These are phyloP conservation scores for Cheirogaleus major DNA, from an alignment of 2,797 vertebrate genomes.

Conservation along the genomic window DNA sequence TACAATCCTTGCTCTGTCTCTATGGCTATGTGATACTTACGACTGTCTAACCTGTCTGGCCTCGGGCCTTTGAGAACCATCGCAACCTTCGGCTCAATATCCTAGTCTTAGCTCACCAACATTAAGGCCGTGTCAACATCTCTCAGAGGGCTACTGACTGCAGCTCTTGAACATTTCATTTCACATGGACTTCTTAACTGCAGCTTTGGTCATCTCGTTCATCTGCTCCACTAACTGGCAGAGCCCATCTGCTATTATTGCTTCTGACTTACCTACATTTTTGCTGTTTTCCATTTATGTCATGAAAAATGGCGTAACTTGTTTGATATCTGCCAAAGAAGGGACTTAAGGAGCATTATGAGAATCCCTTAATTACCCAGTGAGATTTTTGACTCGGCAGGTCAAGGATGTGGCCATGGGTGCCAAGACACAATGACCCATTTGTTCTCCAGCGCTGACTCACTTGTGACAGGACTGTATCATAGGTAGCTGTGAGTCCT, in stretches of 20 bases:
- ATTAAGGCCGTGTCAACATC: not conserved
- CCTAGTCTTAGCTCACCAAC: not conserved
- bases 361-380: constrained; percentile 22
- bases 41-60: not conserved
- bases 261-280: not conserved
- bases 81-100: not conserved
- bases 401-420: not conserved
- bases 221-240: not conserved
- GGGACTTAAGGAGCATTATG: constrained; percentile 41
- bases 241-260: not conserved
- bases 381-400: constrained; percentile 39
- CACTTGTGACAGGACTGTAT: not conserved
- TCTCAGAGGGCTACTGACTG: not conserved
- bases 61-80: not conserved
- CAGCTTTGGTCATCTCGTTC: not conserved
- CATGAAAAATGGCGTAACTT: not conserved
- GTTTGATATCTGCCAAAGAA: constrained; percentile 22
- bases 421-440: constrained; percentile 40
- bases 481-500: not conserved
- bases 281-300: not conserved
- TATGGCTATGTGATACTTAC: not conserved
- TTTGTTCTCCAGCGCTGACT: constrained; percentile 39
- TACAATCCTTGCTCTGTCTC: not conserved
- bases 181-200: not conserved
- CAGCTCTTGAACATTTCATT: not conserved